These are phyloP conservation scores for Anthopleura xanthogrammica DNA, from an alignment of 92 coral and sea anemone species.

Conservation along the genomic window DNA sequence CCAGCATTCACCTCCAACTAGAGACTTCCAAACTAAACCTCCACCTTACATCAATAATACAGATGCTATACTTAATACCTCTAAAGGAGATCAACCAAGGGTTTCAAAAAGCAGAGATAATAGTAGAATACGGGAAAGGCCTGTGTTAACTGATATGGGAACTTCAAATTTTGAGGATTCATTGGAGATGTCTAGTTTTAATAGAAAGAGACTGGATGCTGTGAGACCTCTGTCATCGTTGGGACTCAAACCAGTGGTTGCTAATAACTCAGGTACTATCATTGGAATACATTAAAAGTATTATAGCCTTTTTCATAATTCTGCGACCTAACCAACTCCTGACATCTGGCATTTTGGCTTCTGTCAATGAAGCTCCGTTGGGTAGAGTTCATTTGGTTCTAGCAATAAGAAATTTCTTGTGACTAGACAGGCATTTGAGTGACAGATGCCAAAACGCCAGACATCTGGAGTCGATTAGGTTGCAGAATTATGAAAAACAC, in stretches of 20 bases:
- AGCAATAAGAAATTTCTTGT: too few species aligned
- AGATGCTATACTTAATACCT: not conserved
- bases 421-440: too few species aligned
- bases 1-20: constrained; percentile 39
- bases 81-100: constrained; percentile 13
- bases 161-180: constrained; percentile 72
- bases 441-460: too few species aligned
- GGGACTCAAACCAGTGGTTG: constrained; percentile 47
- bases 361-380: too few species aligned
- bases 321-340: too few species aligned
- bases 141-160: constrained; percentile 19
- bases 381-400: too few species aligned
- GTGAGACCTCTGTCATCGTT: constrained; percentile 45
- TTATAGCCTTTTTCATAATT: too few species aligned
- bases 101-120: not conserved
- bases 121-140: not conserved
- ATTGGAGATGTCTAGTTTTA: constrained; percentile 49
- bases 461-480: too few species aligned
- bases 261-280: constrained; percentile 64
- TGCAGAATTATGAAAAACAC: too few species aligned
- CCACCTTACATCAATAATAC: constrained; percentile 30
- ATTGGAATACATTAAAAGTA: too few species aligned
- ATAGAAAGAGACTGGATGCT: constrained; percentile 29
- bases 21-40: constrained; percentile 25
- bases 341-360: too few species aligned